phyloP scores from a whole-genome alignment of 1,140 invertebrate species.

The Drosophila lacteicornis region DNA sequence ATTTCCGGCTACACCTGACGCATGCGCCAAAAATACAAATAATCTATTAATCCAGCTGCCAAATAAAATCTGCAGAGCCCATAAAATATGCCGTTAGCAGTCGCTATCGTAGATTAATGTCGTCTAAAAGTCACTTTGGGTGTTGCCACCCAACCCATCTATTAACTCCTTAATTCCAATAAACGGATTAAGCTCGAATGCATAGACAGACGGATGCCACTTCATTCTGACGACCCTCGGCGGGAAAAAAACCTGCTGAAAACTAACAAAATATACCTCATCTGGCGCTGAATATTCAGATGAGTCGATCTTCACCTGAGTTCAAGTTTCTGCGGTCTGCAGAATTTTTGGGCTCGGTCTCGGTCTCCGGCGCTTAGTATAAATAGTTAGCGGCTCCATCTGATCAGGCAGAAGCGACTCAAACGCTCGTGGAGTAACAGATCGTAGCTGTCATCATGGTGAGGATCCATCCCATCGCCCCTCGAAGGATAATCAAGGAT shows the following conservation, averaged over 20 bases:
- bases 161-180: slow-evolving; percentile 24
- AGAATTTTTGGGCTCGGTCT: slow-evolving; percentile 34
- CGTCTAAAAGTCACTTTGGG: slow-evolving; percentile 23
- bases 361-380: slow-evolving; percentile 40
- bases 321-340: slow-evolving; percentile 37
- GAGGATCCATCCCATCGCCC: slow-evolving; percentile 9
- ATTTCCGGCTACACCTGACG: slow-evolving; percentile 56
- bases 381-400: slow-evolving; percentile 54
- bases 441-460: slow-evolving; percentile 61
- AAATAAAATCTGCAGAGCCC: slow-evolving; percentile 28
- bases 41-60: slow-evolving; percentile 14
- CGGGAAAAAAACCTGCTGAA: slow-evolving; percentile 12
- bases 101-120: slow-evolving; percentile 35
- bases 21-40: slow-evolving; percentile 20
- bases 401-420: slow-evolving; percentile 59
- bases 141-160: slow-evolving; percentile 6
- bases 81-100: slow-evolving; percentile 38
- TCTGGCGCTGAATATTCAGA: slow-evolving; percentile 51
- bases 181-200: slow-evolving; percentile 33
- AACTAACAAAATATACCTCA: slow-evolving; percentile 18
- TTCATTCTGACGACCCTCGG: slow-evolving; percentile 47
- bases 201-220: slow-evolving; percentile 17
- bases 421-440: slow-evolving; percentile 58
- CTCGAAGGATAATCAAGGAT: slow-evolving; percentile 19
- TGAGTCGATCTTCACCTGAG: slow-evolving; percentile 30